Evolutionary conservation across 2,113 vertebrate species (phyloP).

Genomic region (Ammospiza caudacuta): DNA sequence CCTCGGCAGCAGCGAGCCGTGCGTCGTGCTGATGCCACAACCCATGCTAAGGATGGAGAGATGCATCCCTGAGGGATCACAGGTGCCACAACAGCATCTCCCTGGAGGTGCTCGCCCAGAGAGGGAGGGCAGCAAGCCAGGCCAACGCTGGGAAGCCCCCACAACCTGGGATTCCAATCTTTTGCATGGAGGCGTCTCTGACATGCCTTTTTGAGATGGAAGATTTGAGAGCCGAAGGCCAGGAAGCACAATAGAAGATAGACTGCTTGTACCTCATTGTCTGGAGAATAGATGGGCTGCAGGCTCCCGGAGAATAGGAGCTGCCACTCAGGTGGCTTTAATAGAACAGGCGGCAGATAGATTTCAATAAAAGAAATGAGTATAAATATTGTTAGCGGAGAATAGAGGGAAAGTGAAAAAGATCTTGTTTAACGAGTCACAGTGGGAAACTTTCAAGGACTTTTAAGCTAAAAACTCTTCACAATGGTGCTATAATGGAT

Average conservation of each 20-base stretch:
- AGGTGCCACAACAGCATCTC: background rate
- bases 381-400: constrained; percentile 79
- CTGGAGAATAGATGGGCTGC: constrained; percentile 81
- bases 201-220: constrained; percentile 27
- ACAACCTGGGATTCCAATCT: background rate
- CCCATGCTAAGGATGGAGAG: rapidly evolving
- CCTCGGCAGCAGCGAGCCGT: background rate
- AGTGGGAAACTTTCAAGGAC: constrained; percentile 68
- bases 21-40: background rate
- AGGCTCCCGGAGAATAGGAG: constrained; percentile 76
- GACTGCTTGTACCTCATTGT: constrained; percentile 64
- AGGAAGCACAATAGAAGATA: constrained; percentile 37
- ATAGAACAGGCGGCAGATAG: constrained; percentile 69
- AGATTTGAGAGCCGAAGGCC: constrained; percentile 52
- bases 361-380: constrained; percentile 78
- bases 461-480: constrained; percentile 38
- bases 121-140: background rate
- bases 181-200: background rate
- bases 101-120: rapidly evolving
- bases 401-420: constrained; percentile 64
- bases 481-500: constrained; percentile 9
- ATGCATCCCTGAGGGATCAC: background rate
- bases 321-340: constrained; percentile 75
- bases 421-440: constrained; percentile 64
- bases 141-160: background rate